These are phyloP conservation scores for Typhlichthys subterraneus DNA, from an alignment of 2,797 vertebrate genomes.

Conservation along the genomic window DNA sequence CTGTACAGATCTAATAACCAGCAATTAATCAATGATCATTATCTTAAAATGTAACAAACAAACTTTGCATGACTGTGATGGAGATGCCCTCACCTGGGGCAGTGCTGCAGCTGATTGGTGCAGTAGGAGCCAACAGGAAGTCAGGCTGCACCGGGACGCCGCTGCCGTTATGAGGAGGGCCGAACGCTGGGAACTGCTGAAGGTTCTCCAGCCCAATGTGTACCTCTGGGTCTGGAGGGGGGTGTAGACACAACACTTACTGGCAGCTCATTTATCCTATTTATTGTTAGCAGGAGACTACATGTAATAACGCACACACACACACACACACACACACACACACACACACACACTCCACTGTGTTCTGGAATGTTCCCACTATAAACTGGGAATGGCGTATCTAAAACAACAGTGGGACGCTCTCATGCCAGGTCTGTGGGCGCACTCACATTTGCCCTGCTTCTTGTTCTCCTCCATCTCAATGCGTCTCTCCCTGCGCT, in stretches of 20 bases:
- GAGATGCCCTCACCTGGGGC: constrained; percentile 69
- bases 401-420: too few relatives aligned
- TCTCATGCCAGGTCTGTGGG: neutral
- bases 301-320: too few relatives aligned
- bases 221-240: constrained; percentile 88
- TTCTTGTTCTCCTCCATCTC: constrained; percentile 97
- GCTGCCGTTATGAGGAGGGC: constrained; percentile 70
- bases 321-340: too few relatives aligned
- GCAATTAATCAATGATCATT: too few relatives aligned
- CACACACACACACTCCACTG: too few relatives aligned
- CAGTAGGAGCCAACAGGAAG: constrained; percentile 62
- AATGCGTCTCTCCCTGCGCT: constrained; percentile 91
- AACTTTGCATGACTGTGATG: too few relatives aligned
- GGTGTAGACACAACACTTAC: neutral
- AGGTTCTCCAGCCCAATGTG: constrained; percentile 96
- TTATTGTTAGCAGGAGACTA: neutral
- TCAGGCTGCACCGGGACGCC: constrained; percentile 61
- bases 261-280: neutral
- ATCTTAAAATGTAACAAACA: too few relatives aligned
- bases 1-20: too few relatives aligned
- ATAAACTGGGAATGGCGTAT: too few relatives aligned
- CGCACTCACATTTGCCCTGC: constrained; percentile 92
- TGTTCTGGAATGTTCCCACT: too few relatives aligned
- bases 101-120: constrained; percentile 86
- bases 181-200: constrained; percentile 96